These are phyloP conservation scores for Cheilosia vernalis DNA, from an alignment of 2,888 invertebrate species.

Conservation along the genomic window DNA sequence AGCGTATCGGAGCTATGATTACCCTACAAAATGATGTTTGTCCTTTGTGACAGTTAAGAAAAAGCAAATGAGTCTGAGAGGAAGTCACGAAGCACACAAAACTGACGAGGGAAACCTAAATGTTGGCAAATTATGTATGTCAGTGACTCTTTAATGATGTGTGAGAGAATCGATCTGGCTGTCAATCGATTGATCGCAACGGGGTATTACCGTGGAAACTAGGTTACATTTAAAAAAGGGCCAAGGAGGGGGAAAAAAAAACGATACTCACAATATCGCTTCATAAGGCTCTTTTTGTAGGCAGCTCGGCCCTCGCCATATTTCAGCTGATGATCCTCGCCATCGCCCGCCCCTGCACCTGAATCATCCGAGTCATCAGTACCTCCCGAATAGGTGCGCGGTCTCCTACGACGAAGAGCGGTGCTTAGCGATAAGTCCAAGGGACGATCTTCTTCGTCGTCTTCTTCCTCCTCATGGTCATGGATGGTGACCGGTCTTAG, in stretches of 20 bases:
- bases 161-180: conserved; percentile 54
- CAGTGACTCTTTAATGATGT: conserved; percentile 68
- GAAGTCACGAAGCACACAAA: neutral
- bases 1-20: conserved; percentile 58
- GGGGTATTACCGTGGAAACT: conserved; percentile 60
- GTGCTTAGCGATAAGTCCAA: conserved; percentile 89
- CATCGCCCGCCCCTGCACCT: conserved; percentile 84
- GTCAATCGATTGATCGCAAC: conserved; percentile 64
- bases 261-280: conserved; percentile 94
- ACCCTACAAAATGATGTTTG: conserved; percentile 59
- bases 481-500: conserved; percentile 56
- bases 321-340: conserved; percentile 78
- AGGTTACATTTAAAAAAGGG: conserved; percentile 17
- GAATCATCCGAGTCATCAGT: conserved; percentile 91
- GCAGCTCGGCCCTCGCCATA: conserved; percentile 84
- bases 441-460: conserved; percentile 87
- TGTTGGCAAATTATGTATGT: conserved; percentile 65
- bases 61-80: conserved; percentile 2
- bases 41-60: conserved; percentile 58
- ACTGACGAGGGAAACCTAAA: conserved; percentile 24
- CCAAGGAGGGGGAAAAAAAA: neutral
- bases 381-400: conserved; percentile 89
- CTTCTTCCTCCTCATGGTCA: conserved; percentile 76
- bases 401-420: conserved; percentile 79
- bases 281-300: conserved; percentile 96